Evolutionary conservation across 2,113 vertebrate genomes (phyloP).

Genomic region (Dryoscopus gambensis): DNA sequence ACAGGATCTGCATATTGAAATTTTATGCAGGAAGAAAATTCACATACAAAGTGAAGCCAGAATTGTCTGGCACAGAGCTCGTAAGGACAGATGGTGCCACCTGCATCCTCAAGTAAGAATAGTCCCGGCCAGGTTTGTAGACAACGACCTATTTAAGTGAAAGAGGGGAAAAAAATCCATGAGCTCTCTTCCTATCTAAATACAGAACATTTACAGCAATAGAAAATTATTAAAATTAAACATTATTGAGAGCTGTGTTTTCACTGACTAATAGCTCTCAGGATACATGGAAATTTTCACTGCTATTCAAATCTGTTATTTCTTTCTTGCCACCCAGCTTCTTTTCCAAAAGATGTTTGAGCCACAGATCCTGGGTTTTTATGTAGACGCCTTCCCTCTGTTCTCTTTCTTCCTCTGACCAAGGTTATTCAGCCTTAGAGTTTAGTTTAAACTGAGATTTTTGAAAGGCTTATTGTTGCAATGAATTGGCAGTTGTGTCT

Average conservation of each 20-base stretch:
- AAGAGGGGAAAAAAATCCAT: background rate
- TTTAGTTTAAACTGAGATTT: background rate
- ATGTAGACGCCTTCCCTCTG: background rate
- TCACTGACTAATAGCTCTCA: background rate
- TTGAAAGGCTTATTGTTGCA: background rate
- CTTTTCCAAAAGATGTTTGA: background rate
- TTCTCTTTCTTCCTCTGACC: background rate
- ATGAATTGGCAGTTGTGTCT: background rate
- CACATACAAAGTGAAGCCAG: slow-evolving; percentile 45
- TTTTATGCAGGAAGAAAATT: slow-evolving; percentile 39
- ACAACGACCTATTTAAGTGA: slow-evolving; percentile 59
- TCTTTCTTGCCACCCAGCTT: background rate
- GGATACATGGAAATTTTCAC: background rate
- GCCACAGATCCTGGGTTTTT: background rate
- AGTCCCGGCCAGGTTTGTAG: slow-evolving; percentile 32
- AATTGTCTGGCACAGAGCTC: slow-evolving; percentile 18
- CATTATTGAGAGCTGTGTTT: background rate
- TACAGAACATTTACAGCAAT: background rate
- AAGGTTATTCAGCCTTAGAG: background rate
- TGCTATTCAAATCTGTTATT: background rate
- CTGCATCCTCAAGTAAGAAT: background rate
- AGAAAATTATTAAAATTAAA: background rate
- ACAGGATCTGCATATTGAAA: slow-evolving; percentile 5
- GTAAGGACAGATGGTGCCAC: slow-evolving; percentile 61
- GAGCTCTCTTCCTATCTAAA: background rate